Conservation (phyloP, 2,797 vertebrate genomes). For the Cirrhinus mrigala region DNA sequence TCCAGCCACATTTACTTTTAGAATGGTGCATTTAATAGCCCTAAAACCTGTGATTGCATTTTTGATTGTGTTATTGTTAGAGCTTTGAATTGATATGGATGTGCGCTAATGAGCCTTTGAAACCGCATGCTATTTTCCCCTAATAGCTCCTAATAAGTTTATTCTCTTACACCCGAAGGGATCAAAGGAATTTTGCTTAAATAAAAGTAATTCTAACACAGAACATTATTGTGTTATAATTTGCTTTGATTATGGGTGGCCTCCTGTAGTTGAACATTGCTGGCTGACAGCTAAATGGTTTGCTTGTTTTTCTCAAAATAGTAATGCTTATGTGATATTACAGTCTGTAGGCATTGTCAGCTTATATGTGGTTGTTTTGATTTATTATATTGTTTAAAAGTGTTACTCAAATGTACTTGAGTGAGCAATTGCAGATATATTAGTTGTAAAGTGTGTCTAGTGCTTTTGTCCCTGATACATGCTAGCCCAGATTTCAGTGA, state of each 20-base stretch:
- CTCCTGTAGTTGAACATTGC: background rate
- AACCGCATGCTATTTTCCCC: background rate
- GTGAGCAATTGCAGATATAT: background rate
- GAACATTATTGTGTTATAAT: slow-evolving; percentile 5
- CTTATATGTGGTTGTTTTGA: background rate
- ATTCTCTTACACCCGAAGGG: background rate
- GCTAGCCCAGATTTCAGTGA: background rate
- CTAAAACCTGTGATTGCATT: background rate
- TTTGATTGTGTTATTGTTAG: slow-evolving; percentile 9
- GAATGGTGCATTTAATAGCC: background rate
- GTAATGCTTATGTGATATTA: background rate
- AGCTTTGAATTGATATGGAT: slow-evolving; percentile 1
- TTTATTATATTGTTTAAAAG: background rate
- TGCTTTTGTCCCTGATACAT: background rate
- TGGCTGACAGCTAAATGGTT: slow-evolving; percentile 4
- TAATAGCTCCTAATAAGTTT: slow-evolving; percentile 5
- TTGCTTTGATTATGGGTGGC: background rate
- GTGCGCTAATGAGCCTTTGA: background rate
- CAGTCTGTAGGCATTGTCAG: background rate
- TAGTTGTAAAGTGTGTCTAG: background rate
- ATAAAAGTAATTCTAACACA: background rate
- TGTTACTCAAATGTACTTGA: background rate
- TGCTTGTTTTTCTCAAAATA: background rate
- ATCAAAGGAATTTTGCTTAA: background rate
- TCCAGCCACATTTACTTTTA: background rate